Percentiles rank a stretch among this genome's conserved stretches.
Evolutionary conservation across 2,888 invertebrate genomes (phyloP).

Genomic region (Stenurella melanura): DNA sequence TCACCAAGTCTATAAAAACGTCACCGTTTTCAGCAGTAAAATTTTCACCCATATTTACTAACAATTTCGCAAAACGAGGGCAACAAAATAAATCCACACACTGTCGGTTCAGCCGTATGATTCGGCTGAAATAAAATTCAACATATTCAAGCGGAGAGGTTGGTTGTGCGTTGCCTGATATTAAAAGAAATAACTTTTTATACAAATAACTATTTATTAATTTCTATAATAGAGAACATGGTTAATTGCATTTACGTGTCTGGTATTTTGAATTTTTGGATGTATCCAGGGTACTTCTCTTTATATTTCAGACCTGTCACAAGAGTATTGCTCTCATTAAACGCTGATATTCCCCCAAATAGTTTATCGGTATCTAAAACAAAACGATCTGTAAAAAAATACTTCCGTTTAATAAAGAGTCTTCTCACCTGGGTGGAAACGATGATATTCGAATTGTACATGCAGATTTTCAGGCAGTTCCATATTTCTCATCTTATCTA

Average conservation of each 20-base stretch:
- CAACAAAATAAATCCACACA: no score
- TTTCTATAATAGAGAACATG: not conserved
- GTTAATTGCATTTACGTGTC: not conserved
- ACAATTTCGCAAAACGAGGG: no score
- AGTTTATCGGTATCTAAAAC: constrained; percentile 79
- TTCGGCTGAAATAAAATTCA: no score
- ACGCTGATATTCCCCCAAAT: constrained; percentile 88
- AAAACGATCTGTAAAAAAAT: constrained; percentile 32
- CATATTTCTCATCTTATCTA: constrained; percentile 81
- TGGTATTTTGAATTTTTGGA: constrained; percentile 73
- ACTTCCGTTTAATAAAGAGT: constrained; percentile 1
- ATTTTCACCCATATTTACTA: no score
- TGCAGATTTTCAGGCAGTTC: constrained; percentile 92
- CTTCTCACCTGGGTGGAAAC: constrained; percentile 86
- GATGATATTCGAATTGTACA: constrained; percentile 85
- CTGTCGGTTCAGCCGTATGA: no score
- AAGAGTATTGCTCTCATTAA: constrained; percentile 88
- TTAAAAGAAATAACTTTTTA: not conserved
- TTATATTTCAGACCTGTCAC: constrained; percentile 89
- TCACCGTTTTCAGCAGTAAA: no score
- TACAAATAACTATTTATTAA: not conserved
- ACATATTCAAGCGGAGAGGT: no score
- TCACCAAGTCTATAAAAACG: no score
- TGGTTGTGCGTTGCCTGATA: no score
- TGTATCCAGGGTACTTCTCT: constrained; percentile 86